Base-by-base conservation (phyloP, 2,888 invertebrate species). In the Parnassius orleans region DNA sequence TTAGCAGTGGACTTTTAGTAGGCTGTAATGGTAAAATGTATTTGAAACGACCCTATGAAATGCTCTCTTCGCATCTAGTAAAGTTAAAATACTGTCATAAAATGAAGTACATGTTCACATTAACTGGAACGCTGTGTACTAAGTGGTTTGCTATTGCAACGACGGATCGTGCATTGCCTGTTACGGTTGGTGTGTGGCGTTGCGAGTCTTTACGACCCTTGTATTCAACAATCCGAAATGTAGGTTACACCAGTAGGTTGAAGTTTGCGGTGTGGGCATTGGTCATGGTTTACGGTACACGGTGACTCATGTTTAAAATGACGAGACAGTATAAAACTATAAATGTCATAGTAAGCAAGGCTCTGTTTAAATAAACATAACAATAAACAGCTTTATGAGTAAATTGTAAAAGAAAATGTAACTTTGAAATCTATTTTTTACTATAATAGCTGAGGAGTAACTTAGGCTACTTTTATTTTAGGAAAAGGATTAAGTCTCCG, bases 131-230 rank as follows among this genome's bases (percentile, higher is more conserved):
- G 76, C 72, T 64, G 71, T 75, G 76, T 73, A 69, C 69, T 80
- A 81, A 83, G 80, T 80, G 71, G 78, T 76, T 81, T 77, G 77
- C 77, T 75, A 77, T 76, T 76, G 77, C 74, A 78, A 76, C 72
- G 75, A 78, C 77, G 77, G 75, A 75, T 86, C 86, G 83, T 87
- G 86, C 77, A 78, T 79, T 80, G 73, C 84, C 84, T 85, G 85
- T 84, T 87, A 86, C 68, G 84, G 76, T 75, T 70, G 71, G 71
- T 76, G 75, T 76, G 72, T 76, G 71, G 73, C 73, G 72, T 76
- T 70, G 72, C 73, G 68, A 73, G 71, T 70, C 72, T 81, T 81
- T 81, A 80, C 77, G 81, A 80, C 76, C 79, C 77, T 69, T 73
- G 72, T 68, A 74, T 75, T 72, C 72, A 75, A 78, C 71, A 75